These are phyloP conservation scores for Cosmia trapezina DNA, from an alignment of 2,888 invertebrate species.

Conservation along the genomic window DNA sequence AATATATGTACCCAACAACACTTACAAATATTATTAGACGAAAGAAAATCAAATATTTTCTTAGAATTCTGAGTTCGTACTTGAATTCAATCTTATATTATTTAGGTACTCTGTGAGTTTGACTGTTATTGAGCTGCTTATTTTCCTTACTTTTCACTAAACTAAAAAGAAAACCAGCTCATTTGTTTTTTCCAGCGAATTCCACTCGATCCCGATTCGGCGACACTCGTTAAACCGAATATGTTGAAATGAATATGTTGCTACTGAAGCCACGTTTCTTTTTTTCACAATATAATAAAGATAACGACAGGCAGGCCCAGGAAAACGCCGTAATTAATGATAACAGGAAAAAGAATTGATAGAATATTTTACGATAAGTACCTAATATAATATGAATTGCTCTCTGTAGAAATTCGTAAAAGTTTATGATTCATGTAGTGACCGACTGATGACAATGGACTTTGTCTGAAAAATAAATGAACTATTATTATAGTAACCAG, in stretches of 20 bases:
- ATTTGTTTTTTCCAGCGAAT: slow-evolving; percentile 5
- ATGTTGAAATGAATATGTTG: neutral
- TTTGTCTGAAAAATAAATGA: too few species aligned
- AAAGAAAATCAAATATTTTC: neutral
- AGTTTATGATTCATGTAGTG: neutral
- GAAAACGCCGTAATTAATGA: neutral
- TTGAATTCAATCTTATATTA: neutral
- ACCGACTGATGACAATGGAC: too few species aligned
- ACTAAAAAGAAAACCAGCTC: neutral
- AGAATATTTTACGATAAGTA: neutral
- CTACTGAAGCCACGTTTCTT: slow-evolving; percentile 6
- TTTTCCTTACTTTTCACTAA: neutral
- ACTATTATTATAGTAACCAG: too few species aligned
- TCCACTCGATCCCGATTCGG: neutral
- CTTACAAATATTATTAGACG: neutral
- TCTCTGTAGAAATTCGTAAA: neutral
- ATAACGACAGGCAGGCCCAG: neutral
- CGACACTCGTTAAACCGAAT: slow-evolving; percentile 17
- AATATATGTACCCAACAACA: neutral
- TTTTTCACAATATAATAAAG: slow-evolving; percentile 6
- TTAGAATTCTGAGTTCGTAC: neutral
- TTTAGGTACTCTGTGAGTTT: neutral
- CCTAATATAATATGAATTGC: neutral
- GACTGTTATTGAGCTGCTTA: neutral
- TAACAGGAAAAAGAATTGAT: neutral